Base-by-base conservation (phyloP, 2,797 vertebrate genomes). In the Carapus acus region DNA sequence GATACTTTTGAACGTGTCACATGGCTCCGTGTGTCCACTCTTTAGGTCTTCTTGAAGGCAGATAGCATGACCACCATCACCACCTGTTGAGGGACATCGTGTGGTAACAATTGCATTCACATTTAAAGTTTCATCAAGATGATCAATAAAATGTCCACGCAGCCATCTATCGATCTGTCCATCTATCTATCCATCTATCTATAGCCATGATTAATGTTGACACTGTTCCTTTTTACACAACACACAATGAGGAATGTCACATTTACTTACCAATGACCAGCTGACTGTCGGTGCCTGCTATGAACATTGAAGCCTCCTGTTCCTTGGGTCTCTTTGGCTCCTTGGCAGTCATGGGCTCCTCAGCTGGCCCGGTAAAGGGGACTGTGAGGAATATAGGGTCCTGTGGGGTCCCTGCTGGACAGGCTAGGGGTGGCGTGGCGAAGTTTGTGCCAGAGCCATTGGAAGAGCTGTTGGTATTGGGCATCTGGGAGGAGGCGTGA, bases 1-100 rank as follows among this genome's bases (percentile, higher is more conserved):
- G n/a, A 69, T 79, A 65, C 88, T 94, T 69, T 90, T 87, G 9
- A 92, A 94, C 2, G 91, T 92, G 67, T 91, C 87, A 15, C 92
- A 93, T 33, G 14, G 52, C 59, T 89, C 86, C 0, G 90, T 90
- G 71, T 2, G 79, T 18, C 91, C 91, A 51, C 54, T 60, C 20
- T 83, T 60, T n/a, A 93, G 84, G 58, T 82, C 78, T 27, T 83
- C 69, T 0, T 85, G 81, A 1, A 93, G 76, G 63, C 63, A 84
- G 24, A 93, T 58, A 13, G 86, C 90, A 1, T 89, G 86, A 16
- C 91, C 91, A 3, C 87, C 86, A 1, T 91, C 88, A 1, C 91
- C 91, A 63, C 91, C 91, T 93, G 73, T 21, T 39, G 57, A 11
- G 60, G 17, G 15, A 68, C 23, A 74, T 7, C 22, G 27, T 46